Evolutionary conservation across 2,888 invertebrate genomes (phyloP).

Genomic region (Tethea ocularis): DNA sequence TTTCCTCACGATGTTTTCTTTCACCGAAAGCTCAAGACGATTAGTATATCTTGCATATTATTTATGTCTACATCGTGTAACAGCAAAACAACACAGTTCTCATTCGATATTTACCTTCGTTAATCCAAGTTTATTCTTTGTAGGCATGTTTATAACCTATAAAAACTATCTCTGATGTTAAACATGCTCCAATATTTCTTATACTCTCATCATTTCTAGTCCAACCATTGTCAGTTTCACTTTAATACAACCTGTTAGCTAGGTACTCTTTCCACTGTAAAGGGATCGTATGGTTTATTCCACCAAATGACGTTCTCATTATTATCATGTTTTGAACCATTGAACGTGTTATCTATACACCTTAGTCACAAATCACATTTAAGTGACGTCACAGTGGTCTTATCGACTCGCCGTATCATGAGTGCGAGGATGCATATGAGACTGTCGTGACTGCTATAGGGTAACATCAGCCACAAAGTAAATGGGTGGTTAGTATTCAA

Average conservation of each 20-base stretch:
- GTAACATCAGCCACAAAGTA: background rate
- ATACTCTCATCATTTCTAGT: background rate
- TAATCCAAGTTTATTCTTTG: no score
- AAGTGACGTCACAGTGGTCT: background rate
- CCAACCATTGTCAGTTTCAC: background rate
- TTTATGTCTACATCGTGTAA: no score
- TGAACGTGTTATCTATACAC: background rate
- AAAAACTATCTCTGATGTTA: background rate
- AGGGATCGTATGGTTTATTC: background rate
- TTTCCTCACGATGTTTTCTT: no score
- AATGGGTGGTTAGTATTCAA: background rate
- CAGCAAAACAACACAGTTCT: no score
- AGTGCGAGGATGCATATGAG: background rate
- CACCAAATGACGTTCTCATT: background rate
- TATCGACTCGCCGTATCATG: background rate
- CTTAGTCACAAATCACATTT: background rate
- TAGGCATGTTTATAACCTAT: no score
- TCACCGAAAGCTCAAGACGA: no score
- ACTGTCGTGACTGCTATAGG: background rate
- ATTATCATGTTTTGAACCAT: background rate
- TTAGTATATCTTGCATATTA: no score
- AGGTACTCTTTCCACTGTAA: background rate
- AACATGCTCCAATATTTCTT: background rate
- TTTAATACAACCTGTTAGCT: background rate
- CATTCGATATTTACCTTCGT: no score